Conservation (phyloP, 1,140 invertebrate species). For the Phymastichus coffea region DNA sequence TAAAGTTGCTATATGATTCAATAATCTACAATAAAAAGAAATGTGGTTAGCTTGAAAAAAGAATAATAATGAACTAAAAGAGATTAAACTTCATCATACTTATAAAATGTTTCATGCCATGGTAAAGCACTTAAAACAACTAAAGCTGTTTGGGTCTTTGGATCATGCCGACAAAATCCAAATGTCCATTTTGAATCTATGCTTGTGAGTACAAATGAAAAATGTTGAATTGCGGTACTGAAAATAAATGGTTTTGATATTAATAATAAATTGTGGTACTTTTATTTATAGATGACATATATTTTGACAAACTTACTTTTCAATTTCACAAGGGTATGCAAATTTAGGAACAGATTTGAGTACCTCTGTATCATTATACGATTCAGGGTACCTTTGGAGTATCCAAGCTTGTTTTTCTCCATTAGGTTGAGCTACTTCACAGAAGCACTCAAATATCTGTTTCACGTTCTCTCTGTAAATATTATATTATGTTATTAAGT, state of each 20-base stretch:
- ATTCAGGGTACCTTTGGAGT: constrained; percentile 74
- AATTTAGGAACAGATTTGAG: constrained; percentile 81
- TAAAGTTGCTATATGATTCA: constrained; percentile 64
- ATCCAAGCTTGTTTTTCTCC: constrained; percentile 68
- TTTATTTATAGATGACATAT: not conserved
- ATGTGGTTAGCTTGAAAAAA: constrained; percentile 9
- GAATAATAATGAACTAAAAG: constrained; percentile 8
- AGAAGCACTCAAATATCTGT: constrained; percentile 81
- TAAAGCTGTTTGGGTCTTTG: constrained; percentile 74
- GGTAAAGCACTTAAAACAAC: constrained; percentile 84
- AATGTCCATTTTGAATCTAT: constrained; percentile 94
- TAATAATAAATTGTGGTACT: not conserved
- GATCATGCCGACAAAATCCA: constrained; percentile 92
- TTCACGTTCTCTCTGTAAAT: constrained; percentile 75
- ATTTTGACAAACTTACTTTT: constrained; percentile 63
- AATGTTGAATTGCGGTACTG: constrained; percentile 76
- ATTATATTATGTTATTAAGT: too few species aligned
- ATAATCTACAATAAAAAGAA: constrained; percentile 48
- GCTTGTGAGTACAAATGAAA: constrained; percentile 92
- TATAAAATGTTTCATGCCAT: constrained; percentile 95
- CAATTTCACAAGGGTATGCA: constrained; percentile 79
- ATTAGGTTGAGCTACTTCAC: constrained; percentile 72
- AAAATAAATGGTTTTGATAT: constrained; percentile 36
- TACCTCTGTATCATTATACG: constrained; percentile 73
- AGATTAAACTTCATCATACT: constrained; percentile 60